Percentiles rank a stretch among this genome's conserved stretches.
Evolutionary conservation across 2,113 vertebrate species (phyloP).

Genomic region (Fukomys damarensis): DNA sequence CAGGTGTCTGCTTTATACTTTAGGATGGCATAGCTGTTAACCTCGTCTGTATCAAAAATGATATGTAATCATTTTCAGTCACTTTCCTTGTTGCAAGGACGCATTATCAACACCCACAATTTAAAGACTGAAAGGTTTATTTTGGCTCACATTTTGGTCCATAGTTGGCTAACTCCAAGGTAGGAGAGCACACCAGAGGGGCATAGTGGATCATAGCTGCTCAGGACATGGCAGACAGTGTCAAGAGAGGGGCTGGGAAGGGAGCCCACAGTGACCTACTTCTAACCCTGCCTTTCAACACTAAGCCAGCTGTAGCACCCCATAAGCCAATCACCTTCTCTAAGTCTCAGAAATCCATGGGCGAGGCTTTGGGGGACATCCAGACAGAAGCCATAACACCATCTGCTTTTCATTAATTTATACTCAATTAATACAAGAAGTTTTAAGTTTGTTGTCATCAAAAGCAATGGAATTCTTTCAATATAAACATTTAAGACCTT

Average conservation of each 20-base stretch:
- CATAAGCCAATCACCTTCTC: background rate
- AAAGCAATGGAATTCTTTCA: background rate
- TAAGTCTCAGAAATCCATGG: background rate
- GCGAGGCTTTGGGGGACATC: background rate
- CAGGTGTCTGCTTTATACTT: background rate
- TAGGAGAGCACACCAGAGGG: background rate
- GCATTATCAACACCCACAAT: background rate
- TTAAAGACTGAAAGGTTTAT: background rate
- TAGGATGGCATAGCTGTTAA: slow-evolving; percentile 34
- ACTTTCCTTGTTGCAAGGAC: background rate
- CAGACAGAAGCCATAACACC: background rate
- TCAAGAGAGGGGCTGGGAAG: background rate
- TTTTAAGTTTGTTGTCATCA: background rate
- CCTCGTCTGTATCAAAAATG: background rate
- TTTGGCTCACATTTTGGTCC: background rate
- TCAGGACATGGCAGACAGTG: background rate
- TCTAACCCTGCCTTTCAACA: background rate
- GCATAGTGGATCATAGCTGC: background rate
- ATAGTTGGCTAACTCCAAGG: background rate
- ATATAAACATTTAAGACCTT: slow-evolving; percentile 38
- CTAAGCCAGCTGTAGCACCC: background rate
- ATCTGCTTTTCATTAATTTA: slow-evolving; percentile 51
- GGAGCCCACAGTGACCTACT: background rate
- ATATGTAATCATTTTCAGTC: background rate
- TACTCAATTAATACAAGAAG: background rate